Evolutionary conservation across 2,888 invertebrate genomes (phyloP).

Genomic region (Drosophila quinaria): DNA sequence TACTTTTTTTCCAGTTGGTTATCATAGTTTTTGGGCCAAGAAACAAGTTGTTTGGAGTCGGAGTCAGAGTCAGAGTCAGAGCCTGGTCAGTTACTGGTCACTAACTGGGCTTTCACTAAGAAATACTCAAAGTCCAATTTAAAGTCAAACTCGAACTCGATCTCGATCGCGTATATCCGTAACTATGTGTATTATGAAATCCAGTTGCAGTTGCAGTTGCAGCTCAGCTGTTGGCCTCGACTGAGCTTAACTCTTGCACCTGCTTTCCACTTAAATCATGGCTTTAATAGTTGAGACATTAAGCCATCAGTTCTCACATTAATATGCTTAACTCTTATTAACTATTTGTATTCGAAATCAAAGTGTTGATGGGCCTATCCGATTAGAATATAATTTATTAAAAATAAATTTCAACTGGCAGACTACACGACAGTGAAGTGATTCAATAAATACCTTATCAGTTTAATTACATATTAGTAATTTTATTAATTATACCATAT

Average conservation of each 20-base stretch:
- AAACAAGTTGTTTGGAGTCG: constrained; percentile 49
- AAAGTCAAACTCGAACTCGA: constrained; percentile 5
- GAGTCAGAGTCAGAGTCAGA: neutral
- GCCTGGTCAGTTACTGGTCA: neutral
- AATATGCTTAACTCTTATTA: constrained; percentile 1
- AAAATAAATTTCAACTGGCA: neutral
- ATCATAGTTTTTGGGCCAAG: constrained; percentile 16
- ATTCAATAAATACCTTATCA: constrained; percentile 18
- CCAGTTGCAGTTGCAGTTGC: constrained; percentile 27
- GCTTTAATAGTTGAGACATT: neutral
- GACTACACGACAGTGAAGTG: neutral
- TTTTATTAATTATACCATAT: neutral
- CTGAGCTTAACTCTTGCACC: constrained; percentile 19
- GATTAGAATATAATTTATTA: neutral
- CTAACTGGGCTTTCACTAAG: constrained; percentile 62
- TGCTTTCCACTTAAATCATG: constrained; percentile 19
- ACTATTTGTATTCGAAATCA: neutral
- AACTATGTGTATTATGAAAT: constrained; percentile 56
- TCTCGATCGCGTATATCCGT: constrained; percentile 28
- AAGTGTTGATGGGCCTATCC: constrained; percentile 1
- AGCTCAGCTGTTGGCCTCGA: constrained; percentile 16
- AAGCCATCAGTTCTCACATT: constrained; percentile 9
- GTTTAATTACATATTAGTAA: neutral
- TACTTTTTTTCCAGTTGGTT: constrained; percentile 17
- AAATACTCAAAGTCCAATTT: constrained; percentile 11